These are phyloP conservation scores for Aphaenogaster ashmeadi DNA, from an alignment of 1,140 invertebrate genomes.

Conservation along the genomic window DNA sequence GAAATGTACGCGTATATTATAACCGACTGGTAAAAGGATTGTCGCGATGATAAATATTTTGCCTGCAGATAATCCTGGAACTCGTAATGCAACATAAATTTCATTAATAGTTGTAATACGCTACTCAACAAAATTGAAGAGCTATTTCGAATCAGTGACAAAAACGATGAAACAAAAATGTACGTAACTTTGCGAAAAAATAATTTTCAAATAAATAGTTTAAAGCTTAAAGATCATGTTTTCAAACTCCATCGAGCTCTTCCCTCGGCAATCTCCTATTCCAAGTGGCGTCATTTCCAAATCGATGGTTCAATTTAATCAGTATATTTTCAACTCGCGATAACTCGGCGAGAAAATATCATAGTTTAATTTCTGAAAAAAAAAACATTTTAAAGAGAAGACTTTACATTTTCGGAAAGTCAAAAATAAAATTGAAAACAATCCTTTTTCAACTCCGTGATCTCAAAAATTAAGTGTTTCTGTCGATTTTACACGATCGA, in stretches of 20 bases:
- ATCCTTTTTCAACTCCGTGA: not conserved
- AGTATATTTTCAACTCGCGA: not conserved
- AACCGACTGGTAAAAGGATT: constrained; percentile 5
- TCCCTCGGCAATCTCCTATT: not conserved
- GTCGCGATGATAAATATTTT: not conserved
- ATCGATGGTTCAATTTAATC: not conserved
- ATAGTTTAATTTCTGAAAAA: not conserved
- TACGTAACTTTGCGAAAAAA: not conserved
- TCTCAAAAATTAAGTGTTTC: not conserved
- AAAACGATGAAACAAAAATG: not conserved
- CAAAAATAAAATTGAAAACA: not conserved
- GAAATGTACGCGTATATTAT: constrained; percentile 25
- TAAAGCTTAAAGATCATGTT: not conserved
- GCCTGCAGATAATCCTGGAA: not conserved
- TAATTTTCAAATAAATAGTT: not conserved
- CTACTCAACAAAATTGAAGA: not conserved
- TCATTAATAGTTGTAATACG: no score
- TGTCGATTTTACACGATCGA: not conserved
- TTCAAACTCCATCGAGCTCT: not conserved
- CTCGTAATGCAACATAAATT: not conserved
- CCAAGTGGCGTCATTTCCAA: not conserved
- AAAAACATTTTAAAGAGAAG: not conserved
- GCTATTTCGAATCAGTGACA: not conserved
- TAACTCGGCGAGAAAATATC: not conserved
- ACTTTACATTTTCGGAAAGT: not conserved